phyloP scores from a whole-genome alignment of 2,888 invertebrate species.

The Lycaena phlaeas region DNA sequence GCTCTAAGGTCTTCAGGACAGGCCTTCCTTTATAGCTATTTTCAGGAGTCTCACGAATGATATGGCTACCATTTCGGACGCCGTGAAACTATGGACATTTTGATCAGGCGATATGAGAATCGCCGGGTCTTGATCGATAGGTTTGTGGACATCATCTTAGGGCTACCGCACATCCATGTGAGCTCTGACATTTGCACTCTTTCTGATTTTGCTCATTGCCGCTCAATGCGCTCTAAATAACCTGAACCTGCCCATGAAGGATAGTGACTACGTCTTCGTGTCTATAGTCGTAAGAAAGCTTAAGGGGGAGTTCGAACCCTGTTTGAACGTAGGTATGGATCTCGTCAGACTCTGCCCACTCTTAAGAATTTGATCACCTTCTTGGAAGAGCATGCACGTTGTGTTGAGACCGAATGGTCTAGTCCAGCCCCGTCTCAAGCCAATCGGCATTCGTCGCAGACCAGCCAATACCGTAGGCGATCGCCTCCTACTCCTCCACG shows the following conservation, averaged over 20 bases:
- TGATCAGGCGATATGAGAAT: too few species aligned
- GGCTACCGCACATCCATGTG: too few species aligned
- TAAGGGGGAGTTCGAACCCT: too few species aligned
- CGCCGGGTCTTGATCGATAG: too few species aligned
- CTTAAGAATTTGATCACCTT: neutral
- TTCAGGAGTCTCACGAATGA: too few species aligned
- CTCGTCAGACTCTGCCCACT: neutral
- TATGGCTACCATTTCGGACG: too few species aligned
- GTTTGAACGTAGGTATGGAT: too few species aligned
- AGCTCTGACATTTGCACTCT: neutral
- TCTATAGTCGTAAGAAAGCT: neutral
- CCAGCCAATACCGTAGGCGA: neutral
- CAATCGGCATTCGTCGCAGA: neutral
- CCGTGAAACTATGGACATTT: too few species aligned
- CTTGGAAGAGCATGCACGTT: constrained; percentile 5
- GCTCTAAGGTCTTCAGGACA: too few species aligned
- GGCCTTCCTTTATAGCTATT: too few species aligned
- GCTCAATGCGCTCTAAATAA: neutral
- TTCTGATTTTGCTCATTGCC: neutral
- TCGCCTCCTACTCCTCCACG: neutral
- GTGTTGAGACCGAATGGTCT: neutral
- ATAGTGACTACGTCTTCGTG: constrained; percentile 4
- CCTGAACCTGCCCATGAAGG: constrained; percentile 3
- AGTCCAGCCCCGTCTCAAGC: neutral
- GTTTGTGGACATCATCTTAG: too few species aligned